phyloP scores from a whole-genome alignment of 2,797 vertebrate species.

The Tangara arthus region DNA sequence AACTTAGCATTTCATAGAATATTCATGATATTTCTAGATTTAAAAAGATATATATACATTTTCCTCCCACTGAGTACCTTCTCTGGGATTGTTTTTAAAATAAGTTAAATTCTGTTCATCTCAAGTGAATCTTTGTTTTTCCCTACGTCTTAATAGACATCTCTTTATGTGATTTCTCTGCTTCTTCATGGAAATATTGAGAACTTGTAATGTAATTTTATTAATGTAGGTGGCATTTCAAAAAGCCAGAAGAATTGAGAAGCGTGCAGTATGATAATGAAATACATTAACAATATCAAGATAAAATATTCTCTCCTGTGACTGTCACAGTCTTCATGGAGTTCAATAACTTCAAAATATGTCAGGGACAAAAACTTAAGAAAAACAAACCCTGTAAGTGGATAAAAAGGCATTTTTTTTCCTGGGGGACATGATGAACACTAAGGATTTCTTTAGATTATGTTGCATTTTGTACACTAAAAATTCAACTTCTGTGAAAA shows the following conservation, averaged over 20 bases:
- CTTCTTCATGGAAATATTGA: slow-evolving; percentile 35
- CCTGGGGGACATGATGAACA: not conserved
- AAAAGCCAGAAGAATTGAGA: slow-evolving; percentile 29
- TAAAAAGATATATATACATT: not conserved
- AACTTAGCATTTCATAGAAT: not conserved
- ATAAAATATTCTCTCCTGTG: not conserved
- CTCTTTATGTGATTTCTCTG: not conserved
- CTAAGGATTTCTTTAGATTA: not conserved
- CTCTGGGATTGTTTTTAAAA: slow-evolving; percentile 29
- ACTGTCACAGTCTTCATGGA: not conserved
- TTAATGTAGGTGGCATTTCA: slow-evolving; percentile 49
- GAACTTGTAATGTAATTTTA: slow-evolving; percentile 34
- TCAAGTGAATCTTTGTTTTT: slow-evolving; percentile 29
- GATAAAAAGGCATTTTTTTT: not conserved
- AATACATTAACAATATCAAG: not conserved
- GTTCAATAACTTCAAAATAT: not conserved
- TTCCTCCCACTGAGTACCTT: not conserved
- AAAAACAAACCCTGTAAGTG: not conserved
- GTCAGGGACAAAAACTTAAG: not conserved
- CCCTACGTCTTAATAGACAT: not conserved
- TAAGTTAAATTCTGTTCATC: not conserved
- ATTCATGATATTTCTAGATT: not conserved
- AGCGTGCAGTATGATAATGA: slow-evolving; percentile 7
- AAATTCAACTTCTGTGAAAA: not conserved
- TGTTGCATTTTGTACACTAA: not conserved